Base-by-base conservation (phyloP, 2,113 vertebrate genomes). In the Barbus barbus region DNA sequence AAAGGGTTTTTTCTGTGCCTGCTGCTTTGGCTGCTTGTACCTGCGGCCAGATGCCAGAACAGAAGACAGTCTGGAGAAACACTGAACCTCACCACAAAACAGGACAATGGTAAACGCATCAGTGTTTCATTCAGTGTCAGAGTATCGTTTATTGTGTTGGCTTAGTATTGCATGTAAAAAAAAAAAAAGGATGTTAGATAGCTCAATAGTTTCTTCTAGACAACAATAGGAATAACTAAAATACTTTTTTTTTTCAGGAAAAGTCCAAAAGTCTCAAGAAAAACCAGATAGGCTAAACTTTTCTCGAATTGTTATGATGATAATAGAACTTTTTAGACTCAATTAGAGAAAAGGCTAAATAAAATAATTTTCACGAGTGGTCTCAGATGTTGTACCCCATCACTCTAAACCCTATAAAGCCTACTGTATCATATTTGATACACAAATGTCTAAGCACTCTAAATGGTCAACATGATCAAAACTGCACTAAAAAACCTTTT, bases 1-100 rank as follows among this genome's bases (percentile, higher is more conserved):
- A 95, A 89, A 88, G 92, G 88, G 81, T 2, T 78, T 69, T 82
- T 86, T 78, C 80, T 94, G 82, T 92, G 67, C 88, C 87, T 95
- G 46, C 85, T 95, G 83, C 69, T 96, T 90, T 84, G 94, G 90
- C 77, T 89, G 87, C 65, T 92, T 81, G 60, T 83, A 51, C 91
- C 90, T 48, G 75, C 78, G 26, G 90, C 86, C 28, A 13, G 87
- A 24, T 91, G 93, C 80, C 96, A 96, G 87, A 93, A 82, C 18
- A 93, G 90, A 92, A 94, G 90, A 88, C 95, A 81, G 80, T 88
- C 88, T 60, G 93, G 89, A 83, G 88, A 82, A 65, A 92, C 90
- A 83, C 83, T 88, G 87, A 92, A 90, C 92, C 86, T 89, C 1
- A 74, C 88, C 87, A 46, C 92, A 88, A 79, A 86, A 91, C 36